These are phyloP conservation scores for Brachyistius frenatus DNA, from an alignment of 2,113 vertebrate genomes.

Conservation along the genomic window DNA sequence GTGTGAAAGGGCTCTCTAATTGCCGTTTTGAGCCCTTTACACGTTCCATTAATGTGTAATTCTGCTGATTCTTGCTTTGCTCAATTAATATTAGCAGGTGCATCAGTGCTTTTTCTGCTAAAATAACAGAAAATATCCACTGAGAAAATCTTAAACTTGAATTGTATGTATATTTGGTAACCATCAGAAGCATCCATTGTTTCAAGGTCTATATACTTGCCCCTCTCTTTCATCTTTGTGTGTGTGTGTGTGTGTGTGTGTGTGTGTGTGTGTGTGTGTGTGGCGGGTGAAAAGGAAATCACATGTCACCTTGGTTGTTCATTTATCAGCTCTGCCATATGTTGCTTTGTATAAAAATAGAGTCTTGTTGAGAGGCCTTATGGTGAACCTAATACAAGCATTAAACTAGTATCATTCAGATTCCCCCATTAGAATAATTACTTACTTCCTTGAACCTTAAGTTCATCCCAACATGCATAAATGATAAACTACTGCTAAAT, in stretches of 20 bases:
- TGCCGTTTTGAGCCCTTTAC: too few relatives aligned
- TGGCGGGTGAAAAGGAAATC: slow-evolving; percentile 34
- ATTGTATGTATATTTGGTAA: background rate
- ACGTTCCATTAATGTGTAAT: too few relatives aligned
- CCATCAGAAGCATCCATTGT: slow-evolving; percentile 12
- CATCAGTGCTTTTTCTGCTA: background rate
- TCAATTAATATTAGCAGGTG: background rate
- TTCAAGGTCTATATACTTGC: slow-evolving; percentile 11
- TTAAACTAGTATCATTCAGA: background rate
- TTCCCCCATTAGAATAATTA: background rate
- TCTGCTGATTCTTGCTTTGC: background rate
- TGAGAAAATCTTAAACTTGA: background rate
- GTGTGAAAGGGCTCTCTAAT: too few relatives aligned
- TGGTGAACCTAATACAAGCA: slow-evolving; percentile 34
- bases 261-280: slow-evolving; percentile 11
- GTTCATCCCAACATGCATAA: background rate
- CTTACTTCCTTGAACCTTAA: background rate
- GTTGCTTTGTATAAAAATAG: slow-evolving; percentile 56
- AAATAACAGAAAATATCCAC: background rate
- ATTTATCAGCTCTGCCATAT: slow-evolving; percentile 65
- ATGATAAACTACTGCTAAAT: background rate
- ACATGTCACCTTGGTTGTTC: slow-evolving; percentile 31
- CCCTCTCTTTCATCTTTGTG: background rate
- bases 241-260: slow-evolving; percentile 3
- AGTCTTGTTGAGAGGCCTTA: slow-evolving; percentile 65